A percentile compares a stretch with the other conserved stretches of the same genome.
These are phyloP conservation scores for Polymixis flavicincta DNA, from an alignment of 2,888 invertebrate species.

Conservation along the genomic window DNA sequence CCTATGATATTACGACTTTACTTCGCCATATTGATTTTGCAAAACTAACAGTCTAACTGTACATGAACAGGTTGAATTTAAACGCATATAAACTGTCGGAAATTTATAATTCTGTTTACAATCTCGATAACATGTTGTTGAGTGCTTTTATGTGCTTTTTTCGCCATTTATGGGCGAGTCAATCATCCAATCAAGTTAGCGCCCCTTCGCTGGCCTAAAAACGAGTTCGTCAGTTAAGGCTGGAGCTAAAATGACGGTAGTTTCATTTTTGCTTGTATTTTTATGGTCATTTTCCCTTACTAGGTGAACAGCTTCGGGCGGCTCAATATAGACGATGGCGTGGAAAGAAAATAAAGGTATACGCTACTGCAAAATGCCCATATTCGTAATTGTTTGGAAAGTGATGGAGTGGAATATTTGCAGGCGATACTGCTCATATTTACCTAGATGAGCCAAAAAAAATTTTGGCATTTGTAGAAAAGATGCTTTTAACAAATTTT, in stretches of 20 bases:
- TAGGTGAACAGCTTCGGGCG: slow-evolving; percentile 47
- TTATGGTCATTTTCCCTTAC: slow-evolving; percentile 42
- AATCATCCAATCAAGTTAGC: slow-evolving; percentile 86
- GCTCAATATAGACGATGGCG: background rate
- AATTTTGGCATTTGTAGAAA: background rate
- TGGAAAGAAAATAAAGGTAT: slow-evolving; percentile 43
- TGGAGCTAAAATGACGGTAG: slow-evolving; percentile 21
- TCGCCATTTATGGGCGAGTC: slow-evolving; percentile 78
- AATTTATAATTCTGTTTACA: slow-evolving; percentile 77
- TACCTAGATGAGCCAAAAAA: background rate
- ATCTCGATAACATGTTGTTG: slow-evolving; percentile 80
- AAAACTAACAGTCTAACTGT: slow-evolving; percentile 11
- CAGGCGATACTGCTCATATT: background rate
- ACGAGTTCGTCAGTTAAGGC: slow-evolving; percentile 64
- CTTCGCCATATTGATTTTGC: slow-evolving; percentile 44
- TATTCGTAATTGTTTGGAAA: slow-evolving; percentile 24
- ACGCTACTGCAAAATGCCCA: slow-evolving; percentile 33
- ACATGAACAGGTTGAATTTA: slow-evolving; percentile 26
- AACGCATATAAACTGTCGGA: slow-evolving; percentile 53
- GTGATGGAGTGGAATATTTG: slow-evolving; percentile 3
- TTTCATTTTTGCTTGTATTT: slow-evolving; percentile 23
- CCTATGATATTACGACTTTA: slow-evolving; percentile 18
- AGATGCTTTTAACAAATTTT: background rate
- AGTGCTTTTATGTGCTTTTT: slow-evolving; percentile 72
- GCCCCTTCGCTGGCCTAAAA: slow-evolving; percentile 68